Percentiles rank a stretch among this genome's conserved stretches.
Evolutionary conservation across 2,797 vertebrate genomes (phyloP).

Genomic region (Borostomias antarcticus): DNA sequence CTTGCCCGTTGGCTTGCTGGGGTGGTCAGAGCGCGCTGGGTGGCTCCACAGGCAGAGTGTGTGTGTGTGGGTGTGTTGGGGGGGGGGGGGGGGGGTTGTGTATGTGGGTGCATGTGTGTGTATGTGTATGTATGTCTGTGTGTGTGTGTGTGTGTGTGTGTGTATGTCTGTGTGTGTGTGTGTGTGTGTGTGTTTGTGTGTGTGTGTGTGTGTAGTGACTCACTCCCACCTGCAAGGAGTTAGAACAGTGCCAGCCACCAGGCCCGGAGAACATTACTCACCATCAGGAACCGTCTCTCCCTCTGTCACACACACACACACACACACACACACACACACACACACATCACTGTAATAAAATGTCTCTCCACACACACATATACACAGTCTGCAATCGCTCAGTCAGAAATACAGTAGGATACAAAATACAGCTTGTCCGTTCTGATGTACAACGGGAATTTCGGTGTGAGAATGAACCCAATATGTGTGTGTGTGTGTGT

Average conservation of each 20-base stretch:
- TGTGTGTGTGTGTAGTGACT: constrained; percentile 51
- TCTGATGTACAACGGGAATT: not conserved
- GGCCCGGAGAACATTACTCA: constrained; percentile 77
- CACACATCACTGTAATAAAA: not conserved
- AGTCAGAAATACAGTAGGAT: constrained; percentile 4
- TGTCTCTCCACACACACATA: not conserved
- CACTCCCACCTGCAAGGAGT: constrained; percentile 71
- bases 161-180: constrained; percentile 12
- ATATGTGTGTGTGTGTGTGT: constrained; percentile 29
- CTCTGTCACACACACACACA: not conserved
- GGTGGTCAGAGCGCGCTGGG: constrained; percentile 60
- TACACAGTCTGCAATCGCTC: not conserved
- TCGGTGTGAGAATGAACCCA: constrained; percentile 1
- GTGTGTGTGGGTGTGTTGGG: constrained; percentile 17
- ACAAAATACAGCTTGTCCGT: not conserved
- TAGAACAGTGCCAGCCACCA: constrained; percentile 68
- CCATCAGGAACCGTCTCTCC: constrained; percentile 60
- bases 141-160: constrained; percentile 41
- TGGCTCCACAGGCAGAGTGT: constrained; percentile 10
- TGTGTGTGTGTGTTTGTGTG: constrained; percentile 17
- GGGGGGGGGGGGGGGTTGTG: too few species aligned
- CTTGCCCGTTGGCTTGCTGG: constrained; percentile 50
- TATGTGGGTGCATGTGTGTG: constrained; percentile 14
- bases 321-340: not conserved
- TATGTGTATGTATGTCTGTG: too few species aligned